Percentiles rank a stretch among this genome's conserved stretches.
Conservation (phyloP, 2,888 invertebrate genomes). For the Lepas anatifera region DNA sequence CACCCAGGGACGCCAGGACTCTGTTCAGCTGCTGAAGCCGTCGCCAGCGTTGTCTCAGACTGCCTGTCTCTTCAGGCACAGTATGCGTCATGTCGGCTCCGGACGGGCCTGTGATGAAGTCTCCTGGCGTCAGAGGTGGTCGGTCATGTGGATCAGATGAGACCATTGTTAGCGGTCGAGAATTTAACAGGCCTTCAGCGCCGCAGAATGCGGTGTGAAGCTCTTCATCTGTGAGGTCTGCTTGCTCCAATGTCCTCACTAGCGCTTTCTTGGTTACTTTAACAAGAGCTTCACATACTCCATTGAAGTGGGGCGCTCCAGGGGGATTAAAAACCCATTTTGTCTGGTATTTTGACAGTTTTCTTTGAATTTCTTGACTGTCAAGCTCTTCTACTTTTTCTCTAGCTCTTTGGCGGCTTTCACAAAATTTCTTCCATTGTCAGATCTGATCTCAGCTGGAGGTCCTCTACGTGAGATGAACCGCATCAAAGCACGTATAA, state of each 20-base stretch:
- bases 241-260: not conserved
- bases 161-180: not conserved
- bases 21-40: not conserved
- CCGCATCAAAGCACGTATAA: not conserved
- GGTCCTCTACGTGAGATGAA: not conserved
- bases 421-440: not conserved
- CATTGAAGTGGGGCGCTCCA: not conserved
- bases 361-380: not conserved
- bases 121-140: not conserved
- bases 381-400: not conserved
- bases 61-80: not conserved
- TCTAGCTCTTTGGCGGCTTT: not conserved
- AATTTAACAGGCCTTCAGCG: not conserved
- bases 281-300: not conserved
- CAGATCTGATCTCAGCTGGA: not conserved
- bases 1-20: too few species aligned
- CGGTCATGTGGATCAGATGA: not conserved
- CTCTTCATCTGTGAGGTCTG: not conserved
- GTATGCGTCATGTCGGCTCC: not conserved
- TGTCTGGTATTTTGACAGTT: not conserved
- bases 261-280: not conserved
- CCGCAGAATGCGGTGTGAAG: not conserved
- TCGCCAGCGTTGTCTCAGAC: not conserved
- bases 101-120: not conserved
- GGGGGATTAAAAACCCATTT: not conserved